These are phyloP conservation scores for Hemiprocne comata DNA, from an alignment of 2,113 vertebrate species.

Conservation along the genomic window DNA sequence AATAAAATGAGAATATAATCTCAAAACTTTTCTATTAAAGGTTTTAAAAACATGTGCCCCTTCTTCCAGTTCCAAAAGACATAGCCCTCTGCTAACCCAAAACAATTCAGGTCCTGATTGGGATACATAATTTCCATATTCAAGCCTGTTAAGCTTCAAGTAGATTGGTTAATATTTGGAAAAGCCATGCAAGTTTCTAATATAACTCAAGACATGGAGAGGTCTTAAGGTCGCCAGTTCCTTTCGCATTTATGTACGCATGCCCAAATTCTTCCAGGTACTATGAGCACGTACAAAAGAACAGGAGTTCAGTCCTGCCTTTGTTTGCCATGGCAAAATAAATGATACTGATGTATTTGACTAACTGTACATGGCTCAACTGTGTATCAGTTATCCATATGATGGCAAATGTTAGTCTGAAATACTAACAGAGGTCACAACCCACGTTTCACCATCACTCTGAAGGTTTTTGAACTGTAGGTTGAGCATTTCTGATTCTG, in stretches of 20 bases:
- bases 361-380: background rate
- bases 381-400: background rate
- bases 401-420: background rate
- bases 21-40: background rate
- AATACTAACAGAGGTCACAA: background rate
- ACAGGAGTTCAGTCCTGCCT: background rate
- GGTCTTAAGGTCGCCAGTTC: background rate
- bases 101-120: background rate
- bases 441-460: background rate
- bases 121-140: background rate
- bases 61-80: background rate
- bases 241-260: background rate
- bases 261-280: background rate
- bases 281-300: background rate
- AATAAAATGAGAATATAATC: background rate
- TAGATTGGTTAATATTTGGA: background rate
- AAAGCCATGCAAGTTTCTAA: background rate
- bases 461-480: background rate
- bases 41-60: background rate
- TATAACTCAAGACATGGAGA: background rate
- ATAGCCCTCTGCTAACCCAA: background rate
- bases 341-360: background rate
- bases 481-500: background rate
- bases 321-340: background rate
- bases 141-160: background rate